Evolutionary conservation across 2,797 vertebrate genomes (phyloP).

Genomic region (Streptopelia turtur): DNA sequence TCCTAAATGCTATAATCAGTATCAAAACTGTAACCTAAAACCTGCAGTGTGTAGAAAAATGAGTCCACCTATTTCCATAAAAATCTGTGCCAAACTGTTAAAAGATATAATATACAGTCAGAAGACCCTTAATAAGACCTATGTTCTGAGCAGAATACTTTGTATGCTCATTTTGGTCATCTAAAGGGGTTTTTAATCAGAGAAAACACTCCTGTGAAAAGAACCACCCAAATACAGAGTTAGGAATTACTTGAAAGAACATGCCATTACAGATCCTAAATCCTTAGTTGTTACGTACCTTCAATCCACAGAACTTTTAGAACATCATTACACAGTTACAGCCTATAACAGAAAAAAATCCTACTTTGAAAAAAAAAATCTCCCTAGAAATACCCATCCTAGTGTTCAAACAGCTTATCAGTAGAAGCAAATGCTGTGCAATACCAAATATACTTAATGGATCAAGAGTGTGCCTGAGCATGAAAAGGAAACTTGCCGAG

Average conservation of each 20-base stretch:
- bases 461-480: neutral
- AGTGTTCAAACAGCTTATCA: neutral
- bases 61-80: neutral
- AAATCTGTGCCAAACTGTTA: neutral
- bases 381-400: neutral
- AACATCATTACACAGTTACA: neutral
- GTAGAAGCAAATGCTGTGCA: neutral
- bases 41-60: neutral
- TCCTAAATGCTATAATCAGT: neutral
- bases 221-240: neutral
- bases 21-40: neutral
- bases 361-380: neutral
- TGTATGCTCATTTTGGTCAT: neutral
- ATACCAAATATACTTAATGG: neutral
- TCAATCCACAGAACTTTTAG: neutral
- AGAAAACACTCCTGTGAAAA: neutral
- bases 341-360: neutral
- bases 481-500: neutral
- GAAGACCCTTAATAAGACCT: neutral
- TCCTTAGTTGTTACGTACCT: neutral
- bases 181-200: neutral
- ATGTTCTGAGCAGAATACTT: neutral
- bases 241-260: neutral
- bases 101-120: neutral
- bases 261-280: neutral